Base-by-base conservation (phyloP, 1,140 invertebrate genomes). In the Trachymyrmex septentrionalis region DNA sequence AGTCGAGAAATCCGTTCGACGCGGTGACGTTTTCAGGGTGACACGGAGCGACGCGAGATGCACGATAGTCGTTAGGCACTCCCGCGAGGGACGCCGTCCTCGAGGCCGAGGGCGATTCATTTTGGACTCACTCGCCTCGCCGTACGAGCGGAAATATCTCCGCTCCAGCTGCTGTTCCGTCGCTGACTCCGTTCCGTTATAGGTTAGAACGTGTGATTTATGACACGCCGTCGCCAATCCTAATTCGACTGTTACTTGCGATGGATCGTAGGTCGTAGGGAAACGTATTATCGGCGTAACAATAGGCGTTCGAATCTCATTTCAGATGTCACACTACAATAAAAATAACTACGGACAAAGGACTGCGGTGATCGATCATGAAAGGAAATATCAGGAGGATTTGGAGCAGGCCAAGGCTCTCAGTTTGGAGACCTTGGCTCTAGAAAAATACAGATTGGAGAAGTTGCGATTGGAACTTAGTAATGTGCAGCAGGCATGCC, bases 321-420 rank as follows among this genome's bases (percentile, higher is more conserved):
- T 89, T 0, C 85, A 96, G 95, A 96, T 96, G 95, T 95, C 95
- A 87, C 94, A 94, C 87, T 95, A 93, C 76, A 91, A 90, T 87
- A 94, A 89, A 90, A 94, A 93, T 69, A 85, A 92, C 55, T 89
- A 89, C 57, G 77, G 87, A 78, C 94, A 94, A 73, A 92, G 90
- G 86, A 91, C 90, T 78, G 86, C 92, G 86, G 93, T 94, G 92
- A 93, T 95, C 87, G 97, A 98, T 93, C 97, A 97, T 96, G 98
- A 98, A 91, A 96, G 97, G 90, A 97, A 98, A 93, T 98, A 97
- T 93, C 96, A 98, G 95, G 97, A 97, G 88, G 98, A 98, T 93
- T 95, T 98, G 92, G 98, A 98, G 94, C 97, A 97, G 92, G 98
- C 98, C 7, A 97, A 97, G 93, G 97, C 98, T 75, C 95, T 98